Base-by-base conservation (phyloP, 2,113 vertebrate species). In the Xenotilapia flavipinnis region DNA sequence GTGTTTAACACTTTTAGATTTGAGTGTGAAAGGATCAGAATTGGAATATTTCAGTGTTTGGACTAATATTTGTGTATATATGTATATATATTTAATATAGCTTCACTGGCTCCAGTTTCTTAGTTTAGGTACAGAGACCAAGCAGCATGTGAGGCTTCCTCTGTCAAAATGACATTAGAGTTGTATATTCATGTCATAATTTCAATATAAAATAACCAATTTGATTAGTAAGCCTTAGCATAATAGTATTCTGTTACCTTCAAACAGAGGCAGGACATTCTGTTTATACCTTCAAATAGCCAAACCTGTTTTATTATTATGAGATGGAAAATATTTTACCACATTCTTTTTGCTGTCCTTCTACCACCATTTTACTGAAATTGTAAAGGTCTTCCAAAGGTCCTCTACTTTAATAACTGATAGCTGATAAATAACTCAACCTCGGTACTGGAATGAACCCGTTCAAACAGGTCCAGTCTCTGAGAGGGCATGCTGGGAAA, bases 401-500 rank as follows among this genome's bases (percentile, higher is more conserved):
- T 65, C 60, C 19, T 45, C 68, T 11, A 17, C 13, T 45, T 73
- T 73, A 45, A 17, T 73, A 65, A 65, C 21, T 23, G 40, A 45
- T 26, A 45, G 21, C 21, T 73, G 9, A 73, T 73, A 73, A 73
- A 45, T 45, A 28, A 26, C 8, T 73, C 8, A 0, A 42, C 70
- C 6, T 28, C 0, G 3, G 14, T 49, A 28, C 14, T 49, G 45
- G 49, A 49, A 1, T 49, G 7, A 31, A 77, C 70, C 70, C 0
- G 0, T 49, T 77, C 42, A 49, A 49, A 49, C 42, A 75, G 23
- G 6, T 31, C 26, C 15, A 49, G 26, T 49, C 15, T 75, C 9
- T 19, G 42, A 49, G 42, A 19, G 70, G 70, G 23, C 23, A 47
- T 19, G 23, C 70, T 75, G 9, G 21, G 21, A 1, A 2, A 28